These are phyloP conservation scores for Pachliopta kotzebuea DNA, from an alignment of 2,888 invertebrate genomes.

Conservation along the genomic window DNA sequence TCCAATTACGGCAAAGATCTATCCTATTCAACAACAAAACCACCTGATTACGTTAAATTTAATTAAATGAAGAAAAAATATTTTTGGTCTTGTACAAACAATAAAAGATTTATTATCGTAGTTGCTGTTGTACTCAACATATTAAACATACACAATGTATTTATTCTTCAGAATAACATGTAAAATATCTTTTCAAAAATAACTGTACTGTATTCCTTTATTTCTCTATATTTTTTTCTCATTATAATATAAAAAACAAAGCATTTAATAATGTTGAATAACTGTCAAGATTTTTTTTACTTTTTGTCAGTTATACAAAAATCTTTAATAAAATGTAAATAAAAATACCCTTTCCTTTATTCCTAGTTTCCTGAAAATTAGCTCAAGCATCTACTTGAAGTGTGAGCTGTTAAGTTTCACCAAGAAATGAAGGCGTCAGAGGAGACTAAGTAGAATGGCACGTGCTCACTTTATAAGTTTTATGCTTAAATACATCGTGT, in stretches of 20 bases:
- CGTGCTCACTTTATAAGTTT: conserved; percentile 3
- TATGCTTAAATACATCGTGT: background rate
- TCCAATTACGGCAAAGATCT: conserved; percentile 10
- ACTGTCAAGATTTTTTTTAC: too few species aligned
- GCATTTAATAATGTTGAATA: too few species aligned
- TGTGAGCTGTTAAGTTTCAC: background rate
- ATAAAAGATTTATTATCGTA: too few species aligned
- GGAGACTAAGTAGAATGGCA: background rate
- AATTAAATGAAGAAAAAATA: background rate
- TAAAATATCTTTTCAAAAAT: too few species aligned
- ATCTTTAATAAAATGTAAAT: background rate
- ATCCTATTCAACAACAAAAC: background rate
- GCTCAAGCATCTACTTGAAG: conserved; percentile 6
- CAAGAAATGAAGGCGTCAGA: conserved; percentile 2
- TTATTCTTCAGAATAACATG: too few species aligned
- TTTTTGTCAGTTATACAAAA: too few species aligned
- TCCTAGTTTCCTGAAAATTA: background rate
- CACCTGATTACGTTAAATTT: background rate
- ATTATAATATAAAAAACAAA: too few species aligned
- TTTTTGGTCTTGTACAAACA: too few species aligned
- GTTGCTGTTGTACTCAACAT: too few species aligned
- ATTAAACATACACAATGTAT: too few species aligned
- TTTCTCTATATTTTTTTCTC: too few species aligned
- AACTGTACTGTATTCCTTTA: too few species aligned
- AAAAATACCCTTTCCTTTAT: background rate